phyloP scores from a whole-genome alignment of 2,888 invertebrate genomes.

The Globia sparganii region DNA sequence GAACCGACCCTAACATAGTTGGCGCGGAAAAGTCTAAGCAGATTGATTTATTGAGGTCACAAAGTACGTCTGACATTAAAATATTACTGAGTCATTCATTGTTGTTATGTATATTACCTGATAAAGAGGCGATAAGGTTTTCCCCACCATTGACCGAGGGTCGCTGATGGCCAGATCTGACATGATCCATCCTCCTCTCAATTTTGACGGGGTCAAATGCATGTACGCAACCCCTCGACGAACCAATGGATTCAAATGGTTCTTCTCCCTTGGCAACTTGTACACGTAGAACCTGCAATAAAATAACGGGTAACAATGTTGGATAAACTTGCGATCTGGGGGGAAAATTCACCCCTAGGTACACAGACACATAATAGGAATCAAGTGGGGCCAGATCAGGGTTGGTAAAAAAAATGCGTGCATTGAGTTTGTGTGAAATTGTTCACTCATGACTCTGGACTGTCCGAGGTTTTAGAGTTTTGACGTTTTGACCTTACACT shows the following conservation, averaged over 20 bases:
- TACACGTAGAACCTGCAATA: slow-evolving; percentile 94
- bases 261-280: slow-evolving; percentile 93
- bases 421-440: not conserved
- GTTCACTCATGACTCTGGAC: not conserved
- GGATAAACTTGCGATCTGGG: too few relatives aligned
- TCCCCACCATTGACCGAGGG: slow-evolving; percentile 91
- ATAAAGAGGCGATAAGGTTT: slow-evolving; percentile 91
- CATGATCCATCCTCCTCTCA: slow-evolving; percentile 92
- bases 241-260: slow-evolving; percentile 88
- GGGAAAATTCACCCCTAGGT: not conserved
- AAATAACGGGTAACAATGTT: slow-evolving; percentile 6
- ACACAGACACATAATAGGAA: not conserved
- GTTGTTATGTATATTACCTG: slow-evolving; percentile 68
- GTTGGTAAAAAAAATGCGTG: not conserved
- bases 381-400: not conserved
- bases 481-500: not conserved
- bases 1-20: not conserved
- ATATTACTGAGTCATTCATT: not conserved
- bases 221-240: slow-evolving; percentile 92
- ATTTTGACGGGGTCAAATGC: slow-evolving; percentile 92
- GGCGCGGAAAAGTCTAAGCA: not conserved
- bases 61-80: not conserved
- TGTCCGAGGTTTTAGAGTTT: not conserved
- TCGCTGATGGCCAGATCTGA: slow-evolving; percentile 92
- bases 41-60: not conserved